Evolutionary conservation across 2,113 vertebrate genomes (phyloP).

Genomic region (Hyaena hyaena): DNA sequence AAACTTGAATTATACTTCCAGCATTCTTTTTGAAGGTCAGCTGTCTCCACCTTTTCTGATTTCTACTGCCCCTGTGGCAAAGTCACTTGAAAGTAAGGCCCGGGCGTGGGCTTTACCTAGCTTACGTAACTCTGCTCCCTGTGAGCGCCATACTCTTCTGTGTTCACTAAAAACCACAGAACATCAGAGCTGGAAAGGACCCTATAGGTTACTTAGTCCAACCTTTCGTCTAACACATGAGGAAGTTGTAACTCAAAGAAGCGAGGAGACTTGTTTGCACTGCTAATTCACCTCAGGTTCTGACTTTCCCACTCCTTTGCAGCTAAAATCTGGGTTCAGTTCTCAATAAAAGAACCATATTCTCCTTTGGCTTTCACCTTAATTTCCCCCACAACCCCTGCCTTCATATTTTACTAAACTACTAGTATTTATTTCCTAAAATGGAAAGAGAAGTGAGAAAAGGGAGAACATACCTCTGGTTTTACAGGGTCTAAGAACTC

Average conservation of each 20-base stretch:
- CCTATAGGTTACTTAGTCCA: background rate
- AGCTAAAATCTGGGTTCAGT: background rate
- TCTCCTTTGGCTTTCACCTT: background rate
- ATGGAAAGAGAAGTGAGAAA: background rate
- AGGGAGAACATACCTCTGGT: slow-evolving; percentile 87
- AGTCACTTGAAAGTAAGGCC: background rate
- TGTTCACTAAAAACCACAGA: background rate
- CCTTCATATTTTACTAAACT: background rate
- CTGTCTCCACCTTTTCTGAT: background rate
- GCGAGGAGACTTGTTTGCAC: background rate
- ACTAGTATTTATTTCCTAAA: background rate
- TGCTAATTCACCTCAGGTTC: background rate
- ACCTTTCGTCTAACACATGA: background rate
- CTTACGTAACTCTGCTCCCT: background rate
- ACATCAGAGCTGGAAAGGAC: background rate
- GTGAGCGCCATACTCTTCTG: background rate
- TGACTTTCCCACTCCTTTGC: background rate
- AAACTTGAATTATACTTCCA: background rate
- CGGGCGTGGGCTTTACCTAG: background rate
- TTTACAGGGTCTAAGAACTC: slow-evolving; percentile 93
- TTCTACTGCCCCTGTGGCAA: background rate
- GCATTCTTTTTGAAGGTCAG: background rate
- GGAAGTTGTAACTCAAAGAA: background rate
- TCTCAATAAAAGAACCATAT: background rate
- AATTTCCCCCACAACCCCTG: background rate